Evolutionary conservation across 2,797 vertebrate species (phyloP), one percentile per base, ranked within the genome.

Genomic region (Phyllotis vaccarum): DNA sequence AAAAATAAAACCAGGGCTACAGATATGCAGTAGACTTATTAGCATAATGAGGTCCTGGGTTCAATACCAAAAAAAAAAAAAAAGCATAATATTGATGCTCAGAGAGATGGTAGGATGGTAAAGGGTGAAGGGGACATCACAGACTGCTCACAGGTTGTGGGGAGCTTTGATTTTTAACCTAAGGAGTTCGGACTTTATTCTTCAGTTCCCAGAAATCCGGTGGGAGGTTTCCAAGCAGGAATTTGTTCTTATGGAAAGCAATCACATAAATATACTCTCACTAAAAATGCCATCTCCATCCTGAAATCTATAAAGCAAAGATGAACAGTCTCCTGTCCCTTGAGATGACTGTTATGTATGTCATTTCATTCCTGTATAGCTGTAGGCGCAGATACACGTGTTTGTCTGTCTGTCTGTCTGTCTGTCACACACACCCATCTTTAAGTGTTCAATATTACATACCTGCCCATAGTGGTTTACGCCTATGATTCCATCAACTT

Each of bases 211-310:
- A 34, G 79, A 34, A 52, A 40, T 29, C 5, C 40, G 3, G 24
- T 13, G 24, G 62, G 62, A 62, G 10, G 43, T 64, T 88, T 95
- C 17, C 60, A 54, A 92, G 31, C 34, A 89, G 58, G 9, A 21
- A 75, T 64, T 46, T n/a, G 17, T 40, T 81, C 78, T 81, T 92
- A 62, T 76, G 29, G 70, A 91, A 90, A 95, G 21, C n/a, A 79
- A 60, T 70, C 56, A 49, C 19, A 46, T 83, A 46, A 56, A 82
- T 80, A 40, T 17, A 54, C 14, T 56, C 31, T 93, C 56, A 12
- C 2, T 6, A 37, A 85, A 93, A 66, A 54, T n/a, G 49, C 31
- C 87, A 62, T 52, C 91, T 34, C 11, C 79, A 17, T 34, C 31
- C 4, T 34, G 52, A 93, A 11, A 6, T 82, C 40, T 76, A 19